phyloP scores from a whole-genome alignment of 1,140 invertebrate genomes.

The Drosophila erecta region DNA sequence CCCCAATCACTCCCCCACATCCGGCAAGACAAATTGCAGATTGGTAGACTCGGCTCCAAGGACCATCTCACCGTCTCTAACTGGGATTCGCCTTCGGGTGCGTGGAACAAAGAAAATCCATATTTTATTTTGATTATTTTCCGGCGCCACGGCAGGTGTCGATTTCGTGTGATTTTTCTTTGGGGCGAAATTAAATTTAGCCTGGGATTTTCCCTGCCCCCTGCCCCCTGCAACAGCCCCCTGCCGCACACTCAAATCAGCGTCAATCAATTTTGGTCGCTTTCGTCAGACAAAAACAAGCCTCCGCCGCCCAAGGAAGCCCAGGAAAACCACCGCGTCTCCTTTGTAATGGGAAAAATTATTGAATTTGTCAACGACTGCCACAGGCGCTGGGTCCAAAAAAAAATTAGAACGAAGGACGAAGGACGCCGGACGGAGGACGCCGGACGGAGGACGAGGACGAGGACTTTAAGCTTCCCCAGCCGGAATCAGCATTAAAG shows the following conservation, averaged over 20 bases:
- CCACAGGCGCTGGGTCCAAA: constrained; percentile 45
- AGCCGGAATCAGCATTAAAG: constrained; percentile 21
- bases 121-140: constrained; percentile 83
- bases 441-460: constrained; percentile 6
- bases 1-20: constrained; percentile 23
- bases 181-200: constrained; percentile 73
- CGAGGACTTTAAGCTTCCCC: constrained; percentile 46
- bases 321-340: constrained; percentile 46
- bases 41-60: constrained; percentile 67
- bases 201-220: constrained; percentile 22
- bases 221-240: too few relatives aligned
- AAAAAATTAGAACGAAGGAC: background rate
- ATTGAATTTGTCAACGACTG: constrained; percentile 84
- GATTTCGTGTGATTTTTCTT: constrained; percentile 59
- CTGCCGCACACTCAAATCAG: constrained; percentile 46
- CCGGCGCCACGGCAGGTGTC: constrained; percentile 76
- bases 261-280: constrained; percentile 76
- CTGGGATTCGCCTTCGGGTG: constrained; percentile 38
- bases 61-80: constrained; percentile 13
- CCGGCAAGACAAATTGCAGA: constrained; percentile 78
- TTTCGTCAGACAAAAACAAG: constrained; percentile 73
- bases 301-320: constrained; percentile 3
- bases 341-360: constrained; percentile 81
- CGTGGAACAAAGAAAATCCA: constrained; percentile 70
- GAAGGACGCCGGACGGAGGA: constrained; percentile 8